phyloP scores from a whole-genome alignment of 2,113 vertebrate species.

The Macrotus californicus region DNA sequence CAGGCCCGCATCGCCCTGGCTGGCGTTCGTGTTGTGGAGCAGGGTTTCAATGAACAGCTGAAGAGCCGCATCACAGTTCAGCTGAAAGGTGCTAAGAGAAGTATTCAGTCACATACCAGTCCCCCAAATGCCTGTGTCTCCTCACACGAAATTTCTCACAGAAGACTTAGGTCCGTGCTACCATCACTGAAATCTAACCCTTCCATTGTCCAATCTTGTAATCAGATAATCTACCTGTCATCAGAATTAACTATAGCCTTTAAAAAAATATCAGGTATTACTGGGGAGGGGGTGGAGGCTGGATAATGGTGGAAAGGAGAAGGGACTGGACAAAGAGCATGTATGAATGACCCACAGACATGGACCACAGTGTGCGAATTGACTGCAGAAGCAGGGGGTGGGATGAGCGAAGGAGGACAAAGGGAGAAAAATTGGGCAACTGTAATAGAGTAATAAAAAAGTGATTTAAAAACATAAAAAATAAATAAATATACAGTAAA shows the following conservation, averaged over 20 bases:
- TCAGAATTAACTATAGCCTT: background rate
- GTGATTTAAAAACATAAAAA: too few species aligned
- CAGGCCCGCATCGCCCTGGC: constrained; percentile 62
- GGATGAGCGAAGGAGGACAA: too few species aligned
- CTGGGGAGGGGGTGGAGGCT: too few species aligned
- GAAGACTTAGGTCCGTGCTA: background rate
- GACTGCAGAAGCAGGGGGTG: too few species aligned
- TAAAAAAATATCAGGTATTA: background rate
- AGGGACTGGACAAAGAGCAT: too few species aligned
- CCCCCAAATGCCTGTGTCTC: fast-evolving
- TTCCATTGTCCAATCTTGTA: background rate
- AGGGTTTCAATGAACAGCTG: constrained; percentile 92
- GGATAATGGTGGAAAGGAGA: too few species aligned
- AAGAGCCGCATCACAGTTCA: constrained; percentile 88
- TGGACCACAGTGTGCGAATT: too few species aligned
- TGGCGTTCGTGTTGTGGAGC: constrained; percentile 77
- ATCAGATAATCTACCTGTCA: background rate
- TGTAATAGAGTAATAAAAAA: too few species aligned
- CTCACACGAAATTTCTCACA: background rate
- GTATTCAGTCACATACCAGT: fast-evolving
- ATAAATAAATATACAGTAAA: background rate
- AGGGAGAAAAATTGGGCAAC: too few species aligned
- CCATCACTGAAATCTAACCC: background rate
- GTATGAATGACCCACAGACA: too few species aligned
- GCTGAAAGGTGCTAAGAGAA: constrained; percentile 84